Evolutionary conservation across 2,888 invertebrate genomes (phyloP).

Genomic region (Machimus rusticus): DNA sequence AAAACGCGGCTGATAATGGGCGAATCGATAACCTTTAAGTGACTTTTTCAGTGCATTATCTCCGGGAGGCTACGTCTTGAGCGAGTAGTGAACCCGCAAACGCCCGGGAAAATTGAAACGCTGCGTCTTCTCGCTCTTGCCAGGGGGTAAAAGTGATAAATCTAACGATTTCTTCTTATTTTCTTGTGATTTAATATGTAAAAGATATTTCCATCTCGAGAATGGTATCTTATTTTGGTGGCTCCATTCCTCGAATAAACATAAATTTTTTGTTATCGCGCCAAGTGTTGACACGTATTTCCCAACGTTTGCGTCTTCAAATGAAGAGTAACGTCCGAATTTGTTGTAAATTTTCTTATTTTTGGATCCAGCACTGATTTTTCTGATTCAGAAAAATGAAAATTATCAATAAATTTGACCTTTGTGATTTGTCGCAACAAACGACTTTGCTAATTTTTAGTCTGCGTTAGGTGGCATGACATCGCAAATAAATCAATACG

Average conservation of each 20-base stretch:
- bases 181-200: neutral
- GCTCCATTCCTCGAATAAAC: neutral
- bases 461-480: neutral
- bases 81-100: neutral
- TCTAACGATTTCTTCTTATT: neutral
- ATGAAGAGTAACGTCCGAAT: neutral
- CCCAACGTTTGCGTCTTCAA: neutral
- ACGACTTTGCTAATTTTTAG: neutral
- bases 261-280: neutral
- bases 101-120: neutral
- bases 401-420: neutral
- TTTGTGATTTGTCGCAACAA: neutral
- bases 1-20: neutral
- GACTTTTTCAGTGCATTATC: conserved; percentile 11
- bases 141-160: neutral
- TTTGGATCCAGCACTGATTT: neutral
- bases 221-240: neutral
- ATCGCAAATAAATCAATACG: neutral
- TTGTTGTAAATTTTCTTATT: neutral
- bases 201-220: neutral
- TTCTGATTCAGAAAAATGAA: neutral
- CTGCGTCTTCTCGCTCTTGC: neutral
- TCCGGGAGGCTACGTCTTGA: neutral
- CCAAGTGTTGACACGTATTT: neutral
- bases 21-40: conserved; percentile 13